Evolutionary conservation across 1,140 invertebrate genomes (phyloP), one percentile per base, ranked within the genome.

Genomic region (Drosophila orosa): DNA sequence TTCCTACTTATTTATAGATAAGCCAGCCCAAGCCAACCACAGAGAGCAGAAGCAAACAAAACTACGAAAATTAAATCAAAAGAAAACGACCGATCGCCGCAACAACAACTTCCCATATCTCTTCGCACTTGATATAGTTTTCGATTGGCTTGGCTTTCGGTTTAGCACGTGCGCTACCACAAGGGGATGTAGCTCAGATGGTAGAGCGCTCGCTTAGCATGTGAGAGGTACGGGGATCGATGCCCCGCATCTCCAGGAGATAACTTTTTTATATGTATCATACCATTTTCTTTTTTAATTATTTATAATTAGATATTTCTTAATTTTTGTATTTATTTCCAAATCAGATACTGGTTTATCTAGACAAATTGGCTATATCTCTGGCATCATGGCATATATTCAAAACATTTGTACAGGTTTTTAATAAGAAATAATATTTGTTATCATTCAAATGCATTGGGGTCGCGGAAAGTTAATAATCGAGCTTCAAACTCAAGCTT

Each of bases 201-300:
- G 95, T 96, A 96, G 95, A 96, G 95, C 95, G 95, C 95, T 96
- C 94, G 95, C 95, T 95, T 96, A 95, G 95, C 95, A 96, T 95
- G 95, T 94, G 95, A 95, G 95, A 95, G 95, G 95, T 95, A 95
- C 95, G 93, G 94, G 95, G 95, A 96, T 96, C 95, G 95, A 96
- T 95, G 93, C 80, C 95, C 95, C 94, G 94, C 94, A 94, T 94
- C 95, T 91, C 90, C 90, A 91, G 12, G 3, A 1, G 25, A 12
- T 22, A 42, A 12, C 0, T 37, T 52, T 25, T 52, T 31, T 61
- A 45, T 65, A 45, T n/a, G n/a, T n/a, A n/a, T n/a, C n/a, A n/a
- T n/a, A n/a, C n/a, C n/a, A n/a, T n/a, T n/a, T n/a, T 12, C n/a
- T 52, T 65, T 60, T 68, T 68, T 31, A 31, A 19, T 15, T 35